Conservation (phyloP, 1,140 invertebrate species). For the Papilio polyxenes region DNA sequence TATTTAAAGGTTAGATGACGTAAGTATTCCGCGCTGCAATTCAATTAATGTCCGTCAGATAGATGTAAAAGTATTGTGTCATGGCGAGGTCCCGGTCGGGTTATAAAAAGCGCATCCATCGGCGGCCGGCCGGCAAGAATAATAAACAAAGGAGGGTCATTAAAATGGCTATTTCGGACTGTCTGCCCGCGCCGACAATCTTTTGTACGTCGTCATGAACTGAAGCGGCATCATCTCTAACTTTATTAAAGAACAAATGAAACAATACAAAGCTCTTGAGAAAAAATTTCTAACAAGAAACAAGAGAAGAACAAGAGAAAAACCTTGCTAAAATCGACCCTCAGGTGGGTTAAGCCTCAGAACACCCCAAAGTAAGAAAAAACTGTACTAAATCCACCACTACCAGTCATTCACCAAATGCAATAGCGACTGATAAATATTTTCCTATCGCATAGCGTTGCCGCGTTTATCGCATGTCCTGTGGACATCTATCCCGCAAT, state of each 20-base stretch:
- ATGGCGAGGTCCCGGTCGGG: slow-evolving; percentile 44
- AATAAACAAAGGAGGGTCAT: slow-evolving; percentile 74
- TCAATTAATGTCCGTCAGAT: not conserved
- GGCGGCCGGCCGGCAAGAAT: slow-evolving; percentile 56
- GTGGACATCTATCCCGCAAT: not conserved
- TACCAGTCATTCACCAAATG: not conserved
- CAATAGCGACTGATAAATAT: too few relatives aligned
- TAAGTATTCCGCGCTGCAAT: not conserved
- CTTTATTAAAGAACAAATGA: not conserved
- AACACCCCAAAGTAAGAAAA: not conserved
- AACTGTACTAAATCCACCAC: not conserved
- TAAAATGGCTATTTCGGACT: slow-evolving; percentile 74
- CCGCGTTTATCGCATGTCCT: not conserved
- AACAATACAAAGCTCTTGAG: not conserved
- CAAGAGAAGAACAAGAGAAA: not conserved
- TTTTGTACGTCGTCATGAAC: slow-evolving; percentile 44
- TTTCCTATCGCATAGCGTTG: not conserved
- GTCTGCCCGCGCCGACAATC: slow-evolving; percentile 59
- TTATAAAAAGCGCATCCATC: slow-evolving; percentile 46
- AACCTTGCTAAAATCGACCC: not conserved
- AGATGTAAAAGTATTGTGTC: not conserved
- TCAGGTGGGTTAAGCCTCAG: not conserved
- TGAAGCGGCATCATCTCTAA: slow-evolving; percentile 29
- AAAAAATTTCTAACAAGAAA: too few relatives aligned
- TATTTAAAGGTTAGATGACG: not conserved